phyloP scores from a whole-genome alignment of 2,888 invertebrate genomes.

The Lasioglossum malachurum region DNA sequence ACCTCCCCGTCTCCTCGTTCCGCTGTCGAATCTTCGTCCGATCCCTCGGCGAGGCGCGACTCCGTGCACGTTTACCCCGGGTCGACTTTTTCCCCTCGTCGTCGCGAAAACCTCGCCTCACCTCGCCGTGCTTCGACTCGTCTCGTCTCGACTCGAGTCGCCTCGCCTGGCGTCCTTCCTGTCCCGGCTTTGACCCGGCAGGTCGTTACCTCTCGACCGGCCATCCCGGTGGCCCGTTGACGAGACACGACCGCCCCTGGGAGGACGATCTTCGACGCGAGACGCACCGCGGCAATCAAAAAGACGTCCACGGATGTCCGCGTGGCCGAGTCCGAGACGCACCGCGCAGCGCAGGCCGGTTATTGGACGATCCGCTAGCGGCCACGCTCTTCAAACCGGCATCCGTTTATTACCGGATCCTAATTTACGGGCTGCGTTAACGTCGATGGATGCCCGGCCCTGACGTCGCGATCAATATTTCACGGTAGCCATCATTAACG shows the following conservation, averaged over 20 bases:
- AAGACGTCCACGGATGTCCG: slow-evolving; percentile 33
- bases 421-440: slow-evolving; percentile 28
- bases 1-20: slow-evolving; percentile 32
- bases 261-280: slow-evolving; percentile 34
- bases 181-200: slow-evolving; percentile 61
- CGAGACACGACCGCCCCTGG: slow-evolving; percentile 73
- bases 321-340: slow-evolving; percentile 6
- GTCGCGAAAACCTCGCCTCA: slow-evolving; percentile 44
- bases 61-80: slow-evolving; percentile 58
- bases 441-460: not conserved
- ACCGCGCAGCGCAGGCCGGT: not conserved
- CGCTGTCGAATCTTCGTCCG: slow-evolving; percentile 37
- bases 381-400: not conserved
- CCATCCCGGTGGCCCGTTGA: slow-evolving; percentile 70
- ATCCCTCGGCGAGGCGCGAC: slow-evolving; percentile 43
- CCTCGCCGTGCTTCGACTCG: slow-evolving; percentile 20
- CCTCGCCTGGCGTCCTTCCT: slow-evolving; percentile 35
- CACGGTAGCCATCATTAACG: slow-evolving; percentile 15
- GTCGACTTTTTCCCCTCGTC: slow-evolving; percentile 53
- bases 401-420: slow-evolving; percentile 14
- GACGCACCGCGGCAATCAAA: slow-evolving; percentile 58
- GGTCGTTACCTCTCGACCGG: slow-evolving; percentile 70
- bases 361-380: not conserved
- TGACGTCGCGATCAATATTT: slow-evolving; percentile 27
- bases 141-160: not conserved